phyloP scores from a whole-genome alignment of 2,113 vertebrate genomes.

The Martes martes region DNA sequence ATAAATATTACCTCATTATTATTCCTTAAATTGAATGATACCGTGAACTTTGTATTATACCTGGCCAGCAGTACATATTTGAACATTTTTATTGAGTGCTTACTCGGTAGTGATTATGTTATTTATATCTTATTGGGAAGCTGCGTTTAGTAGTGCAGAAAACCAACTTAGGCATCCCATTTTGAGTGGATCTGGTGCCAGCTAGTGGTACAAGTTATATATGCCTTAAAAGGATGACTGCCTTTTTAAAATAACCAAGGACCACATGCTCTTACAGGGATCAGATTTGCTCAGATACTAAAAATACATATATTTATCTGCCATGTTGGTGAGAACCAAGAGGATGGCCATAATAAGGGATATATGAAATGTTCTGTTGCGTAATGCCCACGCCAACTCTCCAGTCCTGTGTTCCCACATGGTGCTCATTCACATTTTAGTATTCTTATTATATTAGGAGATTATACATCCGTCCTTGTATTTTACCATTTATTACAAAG shows the following conservation, averaged over 20 bases:
- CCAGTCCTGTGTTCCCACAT: neutral
- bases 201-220: neutral
- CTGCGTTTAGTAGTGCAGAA: neutral
- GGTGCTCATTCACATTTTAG: neutral
- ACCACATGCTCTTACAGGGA: neutral
- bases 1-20: neutral
- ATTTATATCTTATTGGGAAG: neutral
- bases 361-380: neutral
- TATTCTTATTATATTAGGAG: fast-evolving
- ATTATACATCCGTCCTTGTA: neutral
- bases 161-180: neutral
- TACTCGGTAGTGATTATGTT: neutral
- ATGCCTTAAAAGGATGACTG: neutral
- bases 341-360: neutral
- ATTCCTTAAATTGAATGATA: neutral
- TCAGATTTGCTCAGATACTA: neutral
- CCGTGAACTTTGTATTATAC: neutral
- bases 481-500: neutral
- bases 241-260: neutral
- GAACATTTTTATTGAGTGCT: neutral
- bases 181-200: neutral
- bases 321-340: neutral
- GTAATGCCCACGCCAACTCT: fast-evolving
- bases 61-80: neutral
- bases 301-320: neutral